phyloP scores from a whole-genome alignment of 1,140 invertebrate genomes.

The Ceratina japonica region DNA sequence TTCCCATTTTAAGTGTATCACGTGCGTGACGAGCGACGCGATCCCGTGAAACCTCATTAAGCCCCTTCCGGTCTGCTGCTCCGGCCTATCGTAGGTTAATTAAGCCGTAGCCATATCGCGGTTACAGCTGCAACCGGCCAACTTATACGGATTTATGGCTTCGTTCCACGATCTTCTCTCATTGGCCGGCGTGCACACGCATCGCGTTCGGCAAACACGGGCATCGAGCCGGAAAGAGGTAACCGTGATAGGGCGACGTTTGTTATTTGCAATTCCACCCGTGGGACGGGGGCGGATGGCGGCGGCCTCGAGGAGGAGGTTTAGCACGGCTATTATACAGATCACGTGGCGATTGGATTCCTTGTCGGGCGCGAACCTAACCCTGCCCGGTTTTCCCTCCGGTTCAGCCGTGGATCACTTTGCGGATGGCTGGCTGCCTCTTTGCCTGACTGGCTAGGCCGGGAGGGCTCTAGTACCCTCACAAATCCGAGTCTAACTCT shows the following conservation, averaged over 20 bases:
- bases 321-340: slow-evolving; percentile 75
- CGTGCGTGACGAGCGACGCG: slow-evolving; percentile 49
- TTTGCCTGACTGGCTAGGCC: slow-evolving; percentile 56
- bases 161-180: slow-evolving; percentile 27
- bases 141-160: slow-evolving; percentile 51
- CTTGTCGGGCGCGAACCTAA: slow-evolving; percentile 59
- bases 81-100: slow-evolving; percentile 52
- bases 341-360: slow-evolving; percentile 78
- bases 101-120: slow-evolving; percentile 59
- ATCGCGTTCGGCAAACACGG: not conserved
- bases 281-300: slow-evolving; percentile 63
- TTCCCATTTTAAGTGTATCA: slow-evolving; percentile 47
- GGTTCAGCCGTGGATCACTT: slow-evolving; percentile 40
- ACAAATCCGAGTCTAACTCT: slow-evolving; percentile 77
- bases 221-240: slow-evolving; percentile 45
- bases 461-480: slow-evolving; percentile 69
- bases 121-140: slow-evolving; percentile 54
- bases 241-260: slow-evolving; percentile 68
- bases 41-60: slow-evolving; percentile 58
- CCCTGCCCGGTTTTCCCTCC: slow-evolving; percentile 37
- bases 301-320: slow-evolving; percentile 57
- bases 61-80: slow-evolving; percentile 35
- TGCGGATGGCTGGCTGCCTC: slow-evolving; percentile 41
- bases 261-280: slow-evolving; percentile 73
- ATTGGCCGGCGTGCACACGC: not conserved